Base-by-base conservation (phyloP, 2,797 vertebrate genomes). In the Craterocephalus amniculus region DNA sequence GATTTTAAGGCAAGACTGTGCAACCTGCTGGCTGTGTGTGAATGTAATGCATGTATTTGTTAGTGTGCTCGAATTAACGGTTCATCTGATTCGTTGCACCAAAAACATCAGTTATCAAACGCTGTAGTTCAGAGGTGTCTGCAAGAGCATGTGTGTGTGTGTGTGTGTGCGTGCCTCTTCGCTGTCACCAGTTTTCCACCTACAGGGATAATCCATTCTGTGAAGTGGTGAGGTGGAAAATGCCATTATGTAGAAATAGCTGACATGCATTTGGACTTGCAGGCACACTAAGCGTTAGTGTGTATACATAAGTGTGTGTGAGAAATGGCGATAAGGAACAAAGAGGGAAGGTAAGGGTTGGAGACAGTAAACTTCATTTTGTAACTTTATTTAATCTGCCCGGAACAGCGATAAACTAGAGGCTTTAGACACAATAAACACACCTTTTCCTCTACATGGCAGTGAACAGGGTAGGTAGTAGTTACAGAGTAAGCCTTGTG, bases 191-290 rank as follows among this genome's bases (percentile, higher is more conserved):
- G 84, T 90, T 91, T 90, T 76, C 85, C 79, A 91, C 87, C 88
- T 81, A 81, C 79, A 81, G 87, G 83, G 86, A 92, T 92, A 89
- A 93, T 92, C 91, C 90, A 91, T 90, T 84, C 92, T 85, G 79
- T 87, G 85, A 89, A 84, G 87, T 89, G 87, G 86, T 87, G 86
- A 92, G 88, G 91, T 86, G 90, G 86, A 89, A 92, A 92, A 93
- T 87, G 84, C 74, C 83, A 85, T 89, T 89, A 91, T 92, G 87
- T 84, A 90, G 87, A 91, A 93, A 88, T 78, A 79, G 87, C 90
- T 90, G 91, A 91, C 85, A 62, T 78, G 82, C 85, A 74, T 84
- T 81, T 77, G 71, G 75, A 86, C 83, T 90, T 82, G 78, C 83
- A 70, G 74, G 84, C 64, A 67, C 66, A 54, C 14, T 49, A 62